Base-by-base conservation (phyloP, 2,888 invertebrate genomes). In the Melanostoma scalare region DNA sequence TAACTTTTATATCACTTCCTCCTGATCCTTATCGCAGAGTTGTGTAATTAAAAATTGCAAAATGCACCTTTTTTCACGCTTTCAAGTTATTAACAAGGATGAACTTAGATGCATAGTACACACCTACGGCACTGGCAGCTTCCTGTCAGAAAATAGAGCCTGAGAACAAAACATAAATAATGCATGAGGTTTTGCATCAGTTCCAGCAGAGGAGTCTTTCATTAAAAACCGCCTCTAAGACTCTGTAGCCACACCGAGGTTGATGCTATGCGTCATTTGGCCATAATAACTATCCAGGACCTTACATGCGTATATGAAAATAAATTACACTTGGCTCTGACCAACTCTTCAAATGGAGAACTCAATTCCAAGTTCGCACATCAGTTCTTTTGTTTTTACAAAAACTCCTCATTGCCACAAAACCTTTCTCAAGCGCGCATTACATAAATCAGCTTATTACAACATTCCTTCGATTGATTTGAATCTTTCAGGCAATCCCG, bases 161-260 rank as follows among this genome's bases (percentile, higher is more conserved):
- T 58, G 58, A 63, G 68, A 71, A 68, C 44, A 74, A 52, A 56
- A 84, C 60, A 85, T 84, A 84, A 84, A 84, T 85, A 79, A 84
- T 85, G 84, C 84, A 85, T 84, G 65, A 73, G 68, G n/a, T 56
- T 55, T 69, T 38, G 71, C 77, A 82, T 74, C 71, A 82, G 20
- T 40, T 40, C 4, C 5, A 40, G 30, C 10, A 4, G 10, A 4
- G 10, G 3, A 4, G 4, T 68, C 53, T 79, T 75, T 35, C 20
- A 2, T 56, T 10, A 69, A 44, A 44, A 46, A 46, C n/a, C 30
- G 10, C 44, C 53, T 53, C 6, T 35, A 5, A 72, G 61, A 36
- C 5, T 53, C 36, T 10, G 20, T 20, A 20, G 20, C 20, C 0
- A 20, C 20, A 20, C 20, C 20, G 20, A 20, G 1, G 20, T 20